Evolutionary conservation across 2,888 invertebrate species (phyloP), one percentile per base, ranked within the genome.

Genomic region (Coleophora flavipennella): DNA sequence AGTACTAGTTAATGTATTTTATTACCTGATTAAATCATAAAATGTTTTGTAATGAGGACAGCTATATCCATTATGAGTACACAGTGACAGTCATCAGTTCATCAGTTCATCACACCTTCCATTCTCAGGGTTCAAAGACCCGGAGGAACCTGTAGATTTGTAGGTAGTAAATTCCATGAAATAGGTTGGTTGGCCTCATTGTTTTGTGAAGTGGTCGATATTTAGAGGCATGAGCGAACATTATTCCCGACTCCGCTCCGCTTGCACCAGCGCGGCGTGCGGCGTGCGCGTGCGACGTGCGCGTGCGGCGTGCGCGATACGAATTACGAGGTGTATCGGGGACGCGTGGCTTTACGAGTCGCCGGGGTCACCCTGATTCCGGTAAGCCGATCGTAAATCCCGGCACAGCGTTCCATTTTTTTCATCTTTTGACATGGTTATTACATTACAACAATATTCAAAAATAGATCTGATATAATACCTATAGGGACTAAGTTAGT

Each of bases 301-400:
- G 8, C 8, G 8, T 27, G 10, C 10, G 8, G 40, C 44, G 33
- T 11, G 32, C 3, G n/a, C n/a, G n/a, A n/a, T 10, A 10, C n/a
- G 29, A 29, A n/a, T n/a, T 20, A 9, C 27, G 42, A 50, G 50
- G 55, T 62, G 65, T 67, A 74, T 73, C 63, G 70, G 65, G 79
- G 67, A 60, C 76, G 63, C 67, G 68, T 79, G 20, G 33, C 33
- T 80, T 80, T 76, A 79, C 59, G 76, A 76, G 62, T 54, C 58
- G 56, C 50, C 73, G 76, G 78, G 77, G 75, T 77, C 78, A 76
- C 20, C 77, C 69, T 70, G 77, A 76, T 80, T 78, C 79, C 73
- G 61, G 65, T 62, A 62, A 72, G 73, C 63, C 42, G 76, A 61
- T 80, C 81, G 74, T 83, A 76, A 83, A 80, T 61, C 57, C 53